Evolutionary conservation across 2,797 vertebrate genomes (phyloP), one percentile per base, ranked within the genome.

Genomic region (Linurgus olivaceus): DNA sequence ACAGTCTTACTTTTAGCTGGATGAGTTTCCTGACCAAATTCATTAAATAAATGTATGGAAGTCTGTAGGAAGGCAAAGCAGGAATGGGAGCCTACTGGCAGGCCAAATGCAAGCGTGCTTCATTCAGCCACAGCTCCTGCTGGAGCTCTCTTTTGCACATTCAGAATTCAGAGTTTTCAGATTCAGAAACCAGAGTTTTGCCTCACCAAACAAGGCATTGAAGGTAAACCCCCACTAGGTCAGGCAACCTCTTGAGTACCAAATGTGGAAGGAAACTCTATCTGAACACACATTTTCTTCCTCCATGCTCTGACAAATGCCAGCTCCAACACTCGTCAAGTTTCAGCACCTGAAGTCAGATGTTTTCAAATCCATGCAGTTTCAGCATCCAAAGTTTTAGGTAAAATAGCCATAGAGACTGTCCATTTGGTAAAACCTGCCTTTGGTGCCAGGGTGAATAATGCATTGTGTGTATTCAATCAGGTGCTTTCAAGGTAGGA

Each of bases 71-170:
- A 77, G 35, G 47, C 38, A 70, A 66, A 66, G 55, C 50, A 76
- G 35, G n/a, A 40, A 37, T 0, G 15, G 38, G 17, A 90, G 18
- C 16, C 51, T 10, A 28, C 9, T 61, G 76, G 10, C 17, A 88
- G 40, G 13, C 13, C 57, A 86, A 74, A 57, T 2, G 4, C 14
- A 38, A 77, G 40, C 17, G 40, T 62, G 48, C 25, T 59, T 71
- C 0, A 0, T 50, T 57, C 62, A 81, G 38, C 74, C 59, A 26
- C 23, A 31, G 18, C 3, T 1, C 8, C 33, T 15, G 13, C 4
- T 52, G 40, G 4, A 38, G 26, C 19, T 11, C 61, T 9, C 58
- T 24, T 73, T 7, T 51, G 24, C n/a, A 35, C 5, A 63, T 45
- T 35, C 66, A 78, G 66, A 78, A 84, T 78, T 5, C 38, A 38